Evolutionary conservation across 2,797 vertebrate genomes (phyloP).

Genomic region (Sebastolobus altivelis): DNA sequence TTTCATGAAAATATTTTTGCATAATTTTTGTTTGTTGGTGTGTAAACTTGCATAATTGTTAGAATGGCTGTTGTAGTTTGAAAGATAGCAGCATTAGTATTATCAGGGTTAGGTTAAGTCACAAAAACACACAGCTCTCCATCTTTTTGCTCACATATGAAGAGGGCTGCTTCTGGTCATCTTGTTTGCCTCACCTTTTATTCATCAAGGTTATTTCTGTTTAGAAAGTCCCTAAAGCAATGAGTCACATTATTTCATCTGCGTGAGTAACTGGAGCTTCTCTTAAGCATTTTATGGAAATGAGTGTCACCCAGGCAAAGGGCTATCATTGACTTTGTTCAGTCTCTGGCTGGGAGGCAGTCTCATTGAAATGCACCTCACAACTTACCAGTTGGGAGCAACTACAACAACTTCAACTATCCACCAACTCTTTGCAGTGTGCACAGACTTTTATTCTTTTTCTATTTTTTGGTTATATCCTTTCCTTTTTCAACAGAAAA

Average conservation of each 20-base stretch:
- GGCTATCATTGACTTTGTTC: slow-evolving; percentile 75
- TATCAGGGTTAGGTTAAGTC: neutral
- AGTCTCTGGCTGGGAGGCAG: slow-evolving; percentile 57
- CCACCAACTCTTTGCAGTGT: slow-evolving; percentile 25
- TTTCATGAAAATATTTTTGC: slow-evolving; percentile 8
- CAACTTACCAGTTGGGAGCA: slow-evolving; percentile 39
- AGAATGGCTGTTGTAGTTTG: slow-evolving; percentile 1
- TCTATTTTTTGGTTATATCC: neutral
- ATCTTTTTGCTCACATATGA: slow-evolving; percentile 14
- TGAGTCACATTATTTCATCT: slow-evolving; percentile 69
- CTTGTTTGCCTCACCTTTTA: slow-evolving; percentile 60
- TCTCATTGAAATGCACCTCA: slow-evolving; percentile 79
- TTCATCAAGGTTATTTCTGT: slow-evolving; percentile 66
- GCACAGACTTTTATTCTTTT: slow-evolving; percentile 8
- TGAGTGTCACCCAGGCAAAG: slow-evolving; percentile 60
- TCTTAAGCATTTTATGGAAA: slow-evolving; percentile 74
- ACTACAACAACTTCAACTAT: slow-evolving; percentile 39
- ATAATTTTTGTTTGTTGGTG: neutral
- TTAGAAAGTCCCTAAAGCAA: slow-evolving; percentile 57
- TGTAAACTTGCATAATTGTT: neutral
- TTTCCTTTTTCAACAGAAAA: neutral
- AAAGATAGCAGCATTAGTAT: neutral
- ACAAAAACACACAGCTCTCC: neutral
- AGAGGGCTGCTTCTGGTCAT: slow-evolving; percentile 24
- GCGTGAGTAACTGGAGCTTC: slow-evolving; percentile 67